A percentile compares a stretch with the other conserved stretches of the same genome.
phyloP scores from a whole-genome alignment of 2,888 invertebrate genomes.

The Unio pictorum region DNA sequence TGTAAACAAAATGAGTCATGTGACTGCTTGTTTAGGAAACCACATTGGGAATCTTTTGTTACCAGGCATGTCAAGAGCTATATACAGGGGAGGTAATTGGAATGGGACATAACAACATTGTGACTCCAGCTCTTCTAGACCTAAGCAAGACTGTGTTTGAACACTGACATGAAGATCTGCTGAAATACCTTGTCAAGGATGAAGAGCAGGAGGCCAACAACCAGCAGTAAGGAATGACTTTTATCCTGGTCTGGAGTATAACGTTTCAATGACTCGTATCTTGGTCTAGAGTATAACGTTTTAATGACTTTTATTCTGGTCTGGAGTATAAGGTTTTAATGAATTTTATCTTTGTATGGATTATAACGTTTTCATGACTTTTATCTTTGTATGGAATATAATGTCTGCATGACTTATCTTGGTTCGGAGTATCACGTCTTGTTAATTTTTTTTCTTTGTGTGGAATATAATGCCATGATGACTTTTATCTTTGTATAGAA shows the following conservation, averaged over 20 bases:
- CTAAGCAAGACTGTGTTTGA: constrained; percentile 55
- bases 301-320: no score
- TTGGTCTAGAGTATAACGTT: no score
- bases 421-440: no score
- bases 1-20: neutral
- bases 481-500: no score
- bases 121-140: constrained; percentile 57
- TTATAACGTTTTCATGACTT: no score
- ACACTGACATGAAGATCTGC: constrained; percentile 53
- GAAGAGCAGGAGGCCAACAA: constrained; percentile 24
- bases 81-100: constrained; percentile 63
- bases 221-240: constrained; percentile 18
- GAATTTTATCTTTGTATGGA: no score
- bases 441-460: no score
- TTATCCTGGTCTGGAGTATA: neutral
- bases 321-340: no score
- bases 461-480: no score
- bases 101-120: constrained; percentile 55
- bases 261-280: no score
- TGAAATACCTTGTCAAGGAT: constrained; percentile 51
- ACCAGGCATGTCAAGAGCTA: constrained; percentile 47
- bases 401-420: no score
- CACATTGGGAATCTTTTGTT: constrained; percentile 11
- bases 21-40: constrained; percentile 13
- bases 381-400: no score